These are phyloP conservation scores for Belgica antarctica DNA, from an alignment of 2,888 invertebrate species.

Conservation along the genomic window DNA sequence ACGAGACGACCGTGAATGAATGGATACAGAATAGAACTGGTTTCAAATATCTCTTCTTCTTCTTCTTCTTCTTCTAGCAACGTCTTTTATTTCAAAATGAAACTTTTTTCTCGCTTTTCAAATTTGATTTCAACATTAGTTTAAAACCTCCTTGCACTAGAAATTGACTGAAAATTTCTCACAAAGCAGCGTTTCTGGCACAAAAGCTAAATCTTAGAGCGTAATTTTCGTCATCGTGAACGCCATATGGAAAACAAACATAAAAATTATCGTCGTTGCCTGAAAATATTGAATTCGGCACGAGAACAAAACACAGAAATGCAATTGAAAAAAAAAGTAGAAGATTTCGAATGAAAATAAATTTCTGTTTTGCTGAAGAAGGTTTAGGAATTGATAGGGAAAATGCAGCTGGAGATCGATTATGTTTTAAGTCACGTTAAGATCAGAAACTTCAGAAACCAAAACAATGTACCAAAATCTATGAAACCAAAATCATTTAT, in stretches of 20 bases:
- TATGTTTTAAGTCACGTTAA: no score
- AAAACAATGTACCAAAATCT: no score
- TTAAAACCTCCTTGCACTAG: background rate
- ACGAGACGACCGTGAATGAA: background rate
- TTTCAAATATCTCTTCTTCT: no score
- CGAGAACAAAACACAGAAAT: background rate
- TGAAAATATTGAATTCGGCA: background rate
- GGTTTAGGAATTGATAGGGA: no score
- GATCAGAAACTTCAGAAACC: no score
- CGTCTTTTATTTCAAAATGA: background rate
- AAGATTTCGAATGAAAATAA: conserved; percentile 39
- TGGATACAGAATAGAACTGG: background rate
- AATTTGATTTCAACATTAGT: background rate
- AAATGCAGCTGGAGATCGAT: no score
- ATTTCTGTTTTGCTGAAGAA: conserved; percentile 8
- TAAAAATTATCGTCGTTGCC: background rate
- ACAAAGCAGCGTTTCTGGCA: background rate
- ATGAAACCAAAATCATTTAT: no score
- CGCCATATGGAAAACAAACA: conserved; percentile 7
- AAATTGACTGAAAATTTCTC: conserved; percentile 2
- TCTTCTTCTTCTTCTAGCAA: no score
- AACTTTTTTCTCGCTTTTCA: background rate
- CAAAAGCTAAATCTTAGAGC: background rate
- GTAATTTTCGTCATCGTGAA: background rate
- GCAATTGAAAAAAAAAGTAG: conserved; percentile 10